Evolutionary conservation across 2,113 vertebrate species (phyloP).

Genomic region (Albula glossodonta): DNA sequence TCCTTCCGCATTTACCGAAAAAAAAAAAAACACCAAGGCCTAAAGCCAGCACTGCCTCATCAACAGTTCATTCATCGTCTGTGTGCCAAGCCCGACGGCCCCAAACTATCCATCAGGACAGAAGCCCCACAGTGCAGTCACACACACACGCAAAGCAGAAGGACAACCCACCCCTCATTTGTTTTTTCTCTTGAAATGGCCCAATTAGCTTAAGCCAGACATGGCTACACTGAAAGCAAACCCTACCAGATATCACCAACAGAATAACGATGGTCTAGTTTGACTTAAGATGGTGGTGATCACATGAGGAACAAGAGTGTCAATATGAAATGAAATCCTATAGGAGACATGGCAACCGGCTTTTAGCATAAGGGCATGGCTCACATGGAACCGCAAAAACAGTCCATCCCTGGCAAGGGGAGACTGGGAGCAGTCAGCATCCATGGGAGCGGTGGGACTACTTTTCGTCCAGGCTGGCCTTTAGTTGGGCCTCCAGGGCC

Average conservation of each 20-base stretch:
- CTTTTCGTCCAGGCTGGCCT: slow-evolving; percentile 87
- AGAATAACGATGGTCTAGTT: slow-evolving; percentile 12
- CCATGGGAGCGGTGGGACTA: slow-evolving; percentile 52
- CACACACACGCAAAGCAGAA: neutral
- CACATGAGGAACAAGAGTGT: slow-evolving; percentile 34
- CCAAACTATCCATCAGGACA: neutral
- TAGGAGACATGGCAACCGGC: slow-evolving; percentile 39
- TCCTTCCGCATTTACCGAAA: slow-evolving; percentile 17
- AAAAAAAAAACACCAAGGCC: slow-evolving; percentile 3
- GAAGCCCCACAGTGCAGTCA: neutral
- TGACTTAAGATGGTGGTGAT: slow-evolving; percentile 36
- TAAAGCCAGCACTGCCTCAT: slow-evolving; percentile 14
- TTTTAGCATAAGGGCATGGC: slow-evolving; percentile 42
- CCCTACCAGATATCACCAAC: slow-evolving; percentile 24
- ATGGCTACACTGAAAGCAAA: neutral
- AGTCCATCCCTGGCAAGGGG: slow-evolving; percentile 38
- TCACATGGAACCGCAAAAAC: slow-evolving; percentile 44
- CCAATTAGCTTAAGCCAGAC: neutral
- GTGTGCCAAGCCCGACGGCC: slow-evolving; percentile 8
- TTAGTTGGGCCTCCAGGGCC: slow-evolving; percentile 91
- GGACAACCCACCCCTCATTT: neutral
- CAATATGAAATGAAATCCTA: slow-evolving; percentile 29
- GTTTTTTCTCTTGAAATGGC: slow-evolving; percentile 11
- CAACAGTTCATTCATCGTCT: slow-evolving; percentile 10
- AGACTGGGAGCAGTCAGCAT: slow-evolving; percentile 19